Conservation (phyloP, 2,888 invertebrate genomes). For the Cephus nigrinus region DNA sequence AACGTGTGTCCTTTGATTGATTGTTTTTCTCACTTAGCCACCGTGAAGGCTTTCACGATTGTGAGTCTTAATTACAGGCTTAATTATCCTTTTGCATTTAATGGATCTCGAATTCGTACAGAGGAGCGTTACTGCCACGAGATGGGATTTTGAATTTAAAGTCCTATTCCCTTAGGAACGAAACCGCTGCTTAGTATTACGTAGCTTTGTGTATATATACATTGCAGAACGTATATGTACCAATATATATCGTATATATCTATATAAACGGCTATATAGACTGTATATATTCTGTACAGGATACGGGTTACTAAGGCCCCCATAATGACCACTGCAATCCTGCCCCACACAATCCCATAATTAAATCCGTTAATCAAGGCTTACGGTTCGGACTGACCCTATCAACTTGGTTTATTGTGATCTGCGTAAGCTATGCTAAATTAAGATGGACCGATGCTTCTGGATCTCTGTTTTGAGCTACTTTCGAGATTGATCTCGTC, state of each 20-base stretch:
- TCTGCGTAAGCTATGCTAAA: slow-evolving; percentile 64
- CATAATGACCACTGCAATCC: slow-evolving; percentile 59
- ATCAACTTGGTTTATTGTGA: slow-evolving; percentile 66
- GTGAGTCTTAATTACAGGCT: slow-evolving; percentile 52
- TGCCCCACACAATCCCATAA: slow-evolving; percentile 60
- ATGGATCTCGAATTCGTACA: slow-evolving; percentile 27
- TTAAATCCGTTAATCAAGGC: slow-evolving; percentile 67
- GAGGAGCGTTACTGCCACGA: slow-evolving; percentile 8
- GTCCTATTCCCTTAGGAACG: slow-evolving; percentile 44
- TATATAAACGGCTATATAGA: neutral
- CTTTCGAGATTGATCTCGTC: neutral
- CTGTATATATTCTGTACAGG: slow-evolving; percentile 35
- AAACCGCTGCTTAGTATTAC: neutral
- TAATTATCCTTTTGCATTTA: slow-evolving; percentile 42
- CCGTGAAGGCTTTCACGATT: slow-evolving; percentile 30
- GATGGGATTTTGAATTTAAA: slow-evolving; percentile 38
- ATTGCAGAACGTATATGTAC: neutral
- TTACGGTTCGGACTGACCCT: slow-evolving; percentile 64
- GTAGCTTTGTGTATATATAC: neutral
- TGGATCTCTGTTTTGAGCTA: neutral
- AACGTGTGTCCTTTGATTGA: slow-evolving; percentile 59
- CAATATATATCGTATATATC: neutral
- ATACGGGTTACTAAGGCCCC: slow-evolving; percentile 57
- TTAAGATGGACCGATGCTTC: slow-evolving; percentile 54
- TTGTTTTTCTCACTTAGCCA: slow-evolving; percentile 62